phyloP scores from a whole-genome alignment of 1,140 invertebrate species.

The Drosophila parabipectinata region DNA sequence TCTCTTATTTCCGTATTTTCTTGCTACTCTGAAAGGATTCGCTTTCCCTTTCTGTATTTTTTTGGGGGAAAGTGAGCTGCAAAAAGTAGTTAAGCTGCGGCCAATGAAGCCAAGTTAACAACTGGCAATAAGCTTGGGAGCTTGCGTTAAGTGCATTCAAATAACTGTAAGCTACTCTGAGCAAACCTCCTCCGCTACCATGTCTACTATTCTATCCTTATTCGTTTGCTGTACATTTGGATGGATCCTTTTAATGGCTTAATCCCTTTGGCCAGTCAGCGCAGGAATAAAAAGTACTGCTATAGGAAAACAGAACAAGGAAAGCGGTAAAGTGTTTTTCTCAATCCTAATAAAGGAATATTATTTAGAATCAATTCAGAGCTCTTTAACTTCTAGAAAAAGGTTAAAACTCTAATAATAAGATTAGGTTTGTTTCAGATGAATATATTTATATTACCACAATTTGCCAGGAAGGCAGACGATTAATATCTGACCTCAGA shows the following conservation, averaged over 20 bases:
- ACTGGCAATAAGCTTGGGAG: constrained; percentile 37
- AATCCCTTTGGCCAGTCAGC: constrained; percentile 9
- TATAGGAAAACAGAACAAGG: background rate
- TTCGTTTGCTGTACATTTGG: background rate
- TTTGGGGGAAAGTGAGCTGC: constrained; percentile 1
- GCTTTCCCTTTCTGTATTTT: constrained; percentile 48
- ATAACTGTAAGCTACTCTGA: constrained; percentile 33
- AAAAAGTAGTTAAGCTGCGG: constrained; percentile 63
- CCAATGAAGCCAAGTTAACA: constrained; percentile 54
- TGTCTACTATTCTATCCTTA: background rate
- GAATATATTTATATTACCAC: too few relatives aligned
- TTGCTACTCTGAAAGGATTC: constrained; percentile 27
- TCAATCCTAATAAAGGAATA: background rate
- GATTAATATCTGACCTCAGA: constrained; percentile 64
- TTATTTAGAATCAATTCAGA: too few relatives aligned
- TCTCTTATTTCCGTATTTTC: constrained; percentile 6
- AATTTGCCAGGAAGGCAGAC: constrained; percentile 7
- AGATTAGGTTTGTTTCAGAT: too few relatives aligned
- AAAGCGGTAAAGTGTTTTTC: background rate
- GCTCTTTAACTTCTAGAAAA: too few relatives aligned
- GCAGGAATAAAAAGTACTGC: background rate
- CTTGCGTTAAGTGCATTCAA: constrained; percentile 35
- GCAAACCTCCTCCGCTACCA: constrained; percentile 29
- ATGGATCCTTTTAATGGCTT: constrained; percentile 30
- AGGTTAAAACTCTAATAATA: background rate